A percentile compares a stretch with the other conserved stretches of the same genome.
These are phyloP conservation scores for Ascidia mentula DNA, from an alignment of 23 tunicate species.

Conservation along the genomic window DNA sequence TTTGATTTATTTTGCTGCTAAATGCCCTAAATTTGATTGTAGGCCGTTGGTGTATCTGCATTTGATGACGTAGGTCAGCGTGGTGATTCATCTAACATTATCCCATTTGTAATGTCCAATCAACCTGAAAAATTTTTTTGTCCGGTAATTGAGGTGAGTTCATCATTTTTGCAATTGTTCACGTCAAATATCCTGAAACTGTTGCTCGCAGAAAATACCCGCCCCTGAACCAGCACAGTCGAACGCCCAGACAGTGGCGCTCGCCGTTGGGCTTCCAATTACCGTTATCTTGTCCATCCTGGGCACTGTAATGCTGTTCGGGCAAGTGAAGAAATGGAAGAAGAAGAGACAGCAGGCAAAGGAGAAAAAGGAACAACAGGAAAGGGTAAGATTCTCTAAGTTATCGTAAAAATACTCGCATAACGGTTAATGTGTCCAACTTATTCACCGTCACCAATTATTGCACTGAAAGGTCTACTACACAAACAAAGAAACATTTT, in stretches of 20 bases:
- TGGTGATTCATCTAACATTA: slow-evolving; percentile 53
- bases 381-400: too few relatives aligned
- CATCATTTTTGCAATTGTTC: too few relatives aligned
- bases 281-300: slow-evolving; percentile 34
- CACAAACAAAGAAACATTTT: background rate
- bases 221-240: slow-evolving; percentile 28
- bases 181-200: background rate
- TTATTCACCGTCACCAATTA: too few relatives aligned
- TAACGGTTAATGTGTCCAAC: too few relatives aligned
- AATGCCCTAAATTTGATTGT: background rate
- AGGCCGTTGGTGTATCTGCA: slow-evolving; percentile 66
- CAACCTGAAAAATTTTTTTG: slow-evolving; percentile 15
- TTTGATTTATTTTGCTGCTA: background rate
- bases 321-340: slow-evolving; percentile 61
- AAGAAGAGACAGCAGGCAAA: slow-evolving; percentile 48
- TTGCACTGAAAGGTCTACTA: background rate
- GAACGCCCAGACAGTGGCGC: slow-evolving; percentile 36
- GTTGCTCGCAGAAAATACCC: background rate
- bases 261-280: slow-evolving; percentile 69
- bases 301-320: slow-evolving; percentile 76
- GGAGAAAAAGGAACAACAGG: slow-evolving; percentile 30
- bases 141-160: slow-evolving; percentile 21
- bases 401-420: too few relatives aligned
- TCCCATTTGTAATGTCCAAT: slow-evolving; percentile 33
- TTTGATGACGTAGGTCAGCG: slow-evolving; percentile 61